Conservation (phyloP, 2,888 invertebrate species). For the Tineola bisselliella region DNA sequence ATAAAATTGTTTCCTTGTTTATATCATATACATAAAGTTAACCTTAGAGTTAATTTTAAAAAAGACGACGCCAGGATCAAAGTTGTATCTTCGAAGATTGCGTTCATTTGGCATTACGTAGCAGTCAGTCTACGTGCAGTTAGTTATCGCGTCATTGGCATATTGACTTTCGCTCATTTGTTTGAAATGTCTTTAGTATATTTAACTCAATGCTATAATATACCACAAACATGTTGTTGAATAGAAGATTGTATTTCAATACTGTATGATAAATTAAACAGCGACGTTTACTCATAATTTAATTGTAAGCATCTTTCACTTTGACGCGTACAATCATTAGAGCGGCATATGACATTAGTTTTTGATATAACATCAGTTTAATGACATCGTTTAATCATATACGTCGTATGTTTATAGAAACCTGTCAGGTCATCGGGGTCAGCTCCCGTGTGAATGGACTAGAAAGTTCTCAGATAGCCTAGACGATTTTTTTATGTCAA, state of each 20-base stretch:
- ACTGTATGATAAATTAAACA: background rate
- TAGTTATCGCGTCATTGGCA: too few relatives aligned
- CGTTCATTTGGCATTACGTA: too few relatives aligned
- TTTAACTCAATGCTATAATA: background rate
- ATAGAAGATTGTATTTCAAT: slow-evolving; percentile 1
- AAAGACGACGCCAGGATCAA: too few relatives aligned
- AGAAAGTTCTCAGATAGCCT: slow-evolving; percentile 4
- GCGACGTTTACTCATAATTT: slow-evolving; percentile 7
- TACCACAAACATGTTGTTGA: background rate
- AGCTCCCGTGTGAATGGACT: slow-evolving; percentile 16
- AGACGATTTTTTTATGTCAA: background rate
- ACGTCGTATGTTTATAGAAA: background rate
- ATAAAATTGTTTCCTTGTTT: too few relatives aligned
- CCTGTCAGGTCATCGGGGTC: slow-evolving; percentile 11
- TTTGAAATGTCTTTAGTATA: too few relatives aligned
- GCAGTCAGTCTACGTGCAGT: too few relatives aligned
- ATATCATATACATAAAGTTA: too few relatives aligned
- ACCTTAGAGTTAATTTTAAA: too few relatives aligned
- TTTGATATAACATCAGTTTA: slow-evolving; percentile 15
- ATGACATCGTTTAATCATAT: slow-evolving; percentile 22
- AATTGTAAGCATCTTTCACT: slow-evolving; percentile 9
- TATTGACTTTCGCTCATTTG: too few relatives aligned
- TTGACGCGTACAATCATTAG: slow-evolving; percentile 12
- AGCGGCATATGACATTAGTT: slow-evolving; percentile 11
- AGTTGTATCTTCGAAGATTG: too few relatives aligned